Evolutionary conservation across 2,113 vertebrate genomes (phyloP).

Genomic region (Onychorhynchus coronatus): DNA sequence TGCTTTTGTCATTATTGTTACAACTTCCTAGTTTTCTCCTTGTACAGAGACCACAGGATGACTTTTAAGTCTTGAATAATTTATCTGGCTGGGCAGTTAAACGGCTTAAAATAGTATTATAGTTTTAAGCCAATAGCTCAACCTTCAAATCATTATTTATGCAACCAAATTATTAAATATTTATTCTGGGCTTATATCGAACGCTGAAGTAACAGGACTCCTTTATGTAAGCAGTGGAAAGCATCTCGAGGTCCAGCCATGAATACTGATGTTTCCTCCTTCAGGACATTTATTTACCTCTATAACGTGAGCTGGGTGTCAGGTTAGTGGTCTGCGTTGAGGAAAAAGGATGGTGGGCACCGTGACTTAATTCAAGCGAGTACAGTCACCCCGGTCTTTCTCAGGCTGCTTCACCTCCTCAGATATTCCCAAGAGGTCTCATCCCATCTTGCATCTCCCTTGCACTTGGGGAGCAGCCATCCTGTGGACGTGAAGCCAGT

Average conservation of each 20-base stretch:
- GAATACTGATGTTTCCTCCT: conserved; percentile 21
- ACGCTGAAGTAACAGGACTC: neutral
- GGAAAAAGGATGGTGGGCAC: neutral
- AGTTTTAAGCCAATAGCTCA: conserved; percentile 51
- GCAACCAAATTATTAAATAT: conserved; percentile 62
- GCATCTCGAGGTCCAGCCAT: neutral
- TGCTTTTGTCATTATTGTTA: conserved; percentile 62
- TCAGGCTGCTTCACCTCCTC: neutral
- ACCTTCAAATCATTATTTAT: conserved; percentile 54
- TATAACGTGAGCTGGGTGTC: neutral
- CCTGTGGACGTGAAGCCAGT: neutral
- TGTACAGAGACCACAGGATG: conserved; percentile 60
- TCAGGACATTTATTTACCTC: neutral
- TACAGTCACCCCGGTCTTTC: neutral
- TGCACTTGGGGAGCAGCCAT: neutral
- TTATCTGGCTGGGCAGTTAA: conserved; percentile 37
- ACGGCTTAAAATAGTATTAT: conserved; percentile 48
- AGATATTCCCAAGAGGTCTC: neutral
- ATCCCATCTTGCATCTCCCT: neutral
- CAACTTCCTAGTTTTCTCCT: conserved; percentile 67
- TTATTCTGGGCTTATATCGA: conserved; percentile 42
- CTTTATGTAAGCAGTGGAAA: conserved; percentile 14
- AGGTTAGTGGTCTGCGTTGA: neutral
- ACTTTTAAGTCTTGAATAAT: conserved; percentile 61
- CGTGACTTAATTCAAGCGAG: neutral